These are phyloP conservation scores for Megaceryle alcyon DNA, from an alignment of 2,797 vertebrate species.

Conservation along the genomic window DNA sequence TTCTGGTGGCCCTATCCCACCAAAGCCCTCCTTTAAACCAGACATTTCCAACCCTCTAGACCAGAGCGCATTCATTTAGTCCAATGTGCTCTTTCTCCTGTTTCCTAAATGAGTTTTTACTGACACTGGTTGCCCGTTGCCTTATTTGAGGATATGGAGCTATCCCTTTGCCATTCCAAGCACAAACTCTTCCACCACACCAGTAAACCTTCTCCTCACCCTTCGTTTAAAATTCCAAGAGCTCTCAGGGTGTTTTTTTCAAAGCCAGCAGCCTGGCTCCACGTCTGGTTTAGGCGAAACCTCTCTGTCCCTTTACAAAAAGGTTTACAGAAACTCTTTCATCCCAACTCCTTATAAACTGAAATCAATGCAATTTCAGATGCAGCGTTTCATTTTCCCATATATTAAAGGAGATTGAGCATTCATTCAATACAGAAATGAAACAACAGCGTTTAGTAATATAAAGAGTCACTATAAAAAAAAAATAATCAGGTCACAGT, in stretches of 20 bases:
- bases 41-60: background rate
- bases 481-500: slow-evolving; percentile 9
- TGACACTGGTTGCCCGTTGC: background rate
- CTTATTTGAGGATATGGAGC: background rate
- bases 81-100: background rate
- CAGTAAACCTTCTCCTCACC: background rate
- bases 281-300: background rate
- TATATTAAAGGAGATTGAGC: slow-evolving; percentile 22
- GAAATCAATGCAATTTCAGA: slow-evolving; percentile 31
- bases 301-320: background rate
- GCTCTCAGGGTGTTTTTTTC: background rate
- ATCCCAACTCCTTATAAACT: background rate
- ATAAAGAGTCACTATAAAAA: slow-evolving; percentile 46
- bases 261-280: background rate
- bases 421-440: slow-evolving; percentile 24
- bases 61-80: background rate
- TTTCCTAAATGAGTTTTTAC: background rate
- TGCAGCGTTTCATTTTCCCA: slow-evolving; percentile 8
- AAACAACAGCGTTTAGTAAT: slow-evolving; percentile 18
- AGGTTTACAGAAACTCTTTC: background rate
- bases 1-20: background rate
- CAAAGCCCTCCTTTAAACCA: background rate
- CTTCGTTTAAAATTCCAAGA: background rate
- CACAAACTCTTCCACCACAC: background rate
- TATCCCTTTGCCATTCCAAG: background rate